Percentiles rank a stretch among this genome's conserved stretches.
phyloP scores from a whole-genome alignment of 1,140 invertebrate genomes.

The Nasonia giraulti region DNA sequence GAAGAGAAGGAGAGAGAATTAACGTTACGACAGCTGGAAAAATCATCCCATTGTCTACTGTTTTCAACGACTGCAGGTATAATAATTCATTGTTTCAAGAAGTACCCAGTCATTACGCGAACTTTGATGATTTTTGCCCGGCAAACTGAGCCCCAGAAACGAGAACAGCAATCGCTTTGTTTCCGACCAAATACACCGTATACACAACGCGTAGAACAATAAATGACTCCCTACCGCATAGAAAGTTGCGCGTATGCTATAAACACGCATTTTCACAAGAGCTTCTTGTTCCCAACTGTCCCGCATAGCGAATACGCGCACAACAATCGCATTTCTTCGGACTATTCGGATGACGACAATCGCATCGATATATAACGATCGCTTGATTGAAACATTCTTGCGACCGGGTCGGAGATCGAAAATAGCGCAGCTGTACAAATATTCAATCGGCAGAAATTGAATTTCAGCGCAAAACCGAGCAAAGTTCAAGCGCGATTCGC shows the following conservation, averaged over 20 bases:
- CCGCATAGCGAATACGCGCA: no score
- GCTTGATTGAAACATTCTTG: no score
- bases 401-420: no score
- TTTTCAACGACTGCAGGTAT: neutral
- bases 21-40: constrained; percentile 19
- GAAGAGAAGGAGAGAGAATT: neutral
- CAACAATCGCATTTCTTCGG: no score
- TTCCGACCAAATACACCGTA: neutral
- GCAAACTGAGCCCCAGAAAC: neutral
- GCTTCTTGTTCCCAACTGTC: neutral
- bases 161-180: constrained; percentile 25
- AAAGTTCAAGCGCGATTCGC: no score
- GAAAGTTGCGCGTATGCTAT: neutral
- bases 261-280: neutral
- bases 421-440: no score
- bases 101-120: constrained; percentile 33
- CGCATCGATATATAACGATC: no score
- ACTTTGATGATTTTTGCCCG: constrained; percentile 23
- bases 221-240: neutral
- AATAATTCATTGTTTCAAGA: constrained; percentile 48
- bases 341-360: no score
- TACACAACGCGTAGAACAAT: neutral
- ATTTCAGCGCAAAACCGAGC: neutral
- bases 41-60: constrained; percentile 35
- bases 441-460: neutral